Evolutionary conservation across 2,888 invertebrate genomes (phyloP).

Genomic region (Mythimna lalbum): DNA sequence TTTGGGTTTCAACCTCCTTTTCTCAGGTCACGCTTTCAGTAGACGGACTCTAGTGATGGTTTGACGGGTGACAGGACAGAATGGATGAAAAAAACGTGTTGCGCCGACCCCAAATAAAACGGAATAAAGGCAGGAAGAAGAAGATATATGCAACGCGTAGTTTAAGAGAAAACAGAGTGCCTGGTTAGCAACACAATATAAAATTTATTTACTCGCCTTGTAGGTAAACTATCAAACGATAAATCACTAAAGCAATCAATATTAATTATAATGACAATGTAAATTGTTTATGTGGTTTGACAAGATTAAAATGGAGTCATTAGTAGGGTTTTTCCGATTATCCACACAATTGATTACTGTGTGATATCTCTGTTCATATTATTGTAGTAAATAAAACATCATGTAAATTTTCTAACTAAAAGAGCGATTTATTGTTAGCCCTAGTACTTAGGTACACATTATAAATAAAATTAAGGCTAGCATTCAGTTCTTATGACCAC

Average conservation of each 20-base stretch:
- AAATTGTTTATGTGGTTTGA: slow-evolving; percentile 12
- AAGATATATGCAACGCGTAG: too few species aligned
- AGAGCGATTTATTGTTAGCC: slow-evolving; percentile 89
- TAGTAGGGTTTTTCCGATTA: slow-evolving; percentile 20
- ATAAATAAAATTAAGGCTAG: slow-evolving; percentile 90
- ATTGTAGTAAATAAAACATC: slow-evolving; percentile 81
- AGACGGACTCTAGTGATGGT: too few species aligned
- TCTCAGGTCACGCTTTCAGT: too few species aligned
- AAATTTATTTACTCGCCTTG: background rate
- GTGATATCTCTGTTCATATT: slow-evolving; percentile 3
- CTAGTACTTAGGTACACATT: slow-evolving; percentile 85
- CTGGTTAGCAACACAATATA: too few species aligned
- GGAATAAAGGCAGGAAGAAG: too few species aligned
- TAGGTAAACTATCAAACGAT: slow-evolving; percentile 4
- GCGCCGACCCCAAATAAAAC: too few species aligned
- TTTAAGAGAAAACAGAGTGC: too few species aligned
- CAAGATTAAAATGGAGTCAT: background rate
- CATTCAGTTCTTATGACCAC: slow-evolving; percentile 89
- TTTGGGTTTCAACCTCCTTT: too few species aligned
- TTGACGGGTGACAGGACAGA: too few species aligned
- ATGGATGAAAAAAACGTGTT: too few species aligned
- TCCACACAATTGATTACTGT: slow-evolving; percentile 3
- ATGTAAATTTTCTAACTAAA: slow-evolving; percentile 88
- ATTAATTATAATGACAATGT: slow-evolving; percentile 8
- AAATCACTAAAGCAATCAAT: slow-evolving; percentile 17